Base-by-base conservation (phyloP, 2,888 invertebrate species). In the Napeogenes sylphis region DNA sequence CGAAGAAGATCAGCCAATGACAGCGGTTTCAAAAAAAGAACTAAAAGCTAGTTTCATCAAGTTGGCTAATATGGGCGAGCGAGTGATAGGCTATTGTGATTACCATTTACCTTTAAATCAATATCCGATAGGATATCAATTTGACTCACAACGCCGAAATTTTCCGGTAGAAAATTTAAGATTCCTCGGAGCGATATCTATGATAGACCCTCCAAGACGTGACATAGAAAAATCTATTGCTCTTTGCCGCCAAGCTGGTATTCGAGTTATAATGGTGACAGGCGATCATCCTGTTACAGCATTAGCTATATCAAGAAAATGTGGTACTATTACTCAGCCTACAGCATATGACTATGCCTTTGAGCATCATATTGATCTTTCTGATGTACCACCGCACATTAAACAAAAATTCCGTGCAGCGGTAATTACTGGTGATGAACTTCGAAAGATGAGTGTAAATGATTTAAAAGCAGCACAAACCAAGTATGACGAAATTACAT, bases 41-140 rank as follows among this genome's bases (percentile, higher is more conserved):
- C 86, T 94, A 33, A 92, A 93, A 75, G 87, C 91, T 56, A 92
- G 94, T 59, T 95, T 97, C 78, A 91, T 94, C 61, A 95, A 95
- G 79, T 83, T 98, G 62, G 97, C 96, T 61, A 95, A 95, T 70
- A 93, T 95, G 82, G 97, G 97, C 35, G 97, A 97, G 82, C 92
- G 97, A 64, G 96, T 97, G 1, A 90, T 97, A 57, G 96, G 95
- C 21, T 97, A 97, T 83, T 95, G 95, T 73, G 96, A 97, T 81
- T 87, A 91, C 0, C 73, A 86, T 35, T 85, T 97, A 46, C 92
- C 94, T 0, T 70, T 89, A 38, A 87, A 84, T 4, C 59, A 67
- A 3, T 91, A 79, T 76, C 93, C 93, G 1, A 74, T 81, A 8
- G 92, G 91, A 35, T 94, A 82, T 73, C 72, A 75, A 14, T 95